Base-by-base conservation (phyloP, 1,140 invertebrate species). In the Hydropsyche tenuis region DNA sequence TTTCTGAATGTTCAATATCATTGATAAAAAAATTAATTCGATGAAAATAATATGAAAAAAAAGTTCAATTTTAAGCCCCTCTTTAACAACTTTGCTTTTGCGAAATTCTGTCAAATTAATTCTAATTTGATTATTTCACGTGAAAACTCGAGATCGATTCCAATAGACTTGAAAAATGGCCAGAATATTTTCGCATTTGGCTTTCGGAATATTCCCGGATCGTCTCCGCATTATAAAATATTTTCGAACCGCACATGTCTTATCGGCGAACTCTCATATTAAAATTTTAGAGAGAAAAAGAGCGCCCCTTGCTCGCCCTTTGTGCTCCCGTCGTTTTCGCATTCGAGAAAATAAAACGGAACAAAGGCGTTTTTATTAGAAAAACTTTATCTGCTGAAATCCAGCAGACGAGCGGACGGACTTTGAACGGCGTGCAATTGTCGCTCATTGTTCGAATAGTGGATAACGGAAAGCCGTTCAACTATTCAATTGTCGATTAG, bases 391-490 rank as follows among this genome's bases (percentile, higher is more conserved):
- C 45, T 48, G 3, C 45, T 16, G 45, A 48, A 16, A n/a, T 48
- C 14, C 45, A 48, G 45, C 45, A n/a, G 45, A 20, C 20, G 65
- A 68, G 5, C 22, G 42, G 7, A 23, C 62, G 4, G 43, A 6
- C 42, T 46, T 5, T n/a, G 20, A 18, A 16, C 63, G 65, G 42
- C 16, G 14, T 48, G 11, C 68, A 70, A 70, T 70, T 70, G 68
- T 70, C 68, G 0, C 9, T 23, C 37, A 66, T 22, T 45, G 63
- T 48, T 16, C 66, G 16, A 20, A 16, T 14, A 43, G 3, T 16
- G 42, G 66, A 69, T 27, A 70, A 56, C 56, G 68, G 27, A 42
- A 37, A 37, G 30, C 9, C 9, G 3, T 37, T 37, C 30, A 9
- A 37, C 30, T 37, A 37, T 37, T 4, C 3, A 37, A 37, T 9